Base-by-base conservation (phyloP, 37 sponge, comb jelly and placozoan species). In the Hormiphora californensis region DNA sequence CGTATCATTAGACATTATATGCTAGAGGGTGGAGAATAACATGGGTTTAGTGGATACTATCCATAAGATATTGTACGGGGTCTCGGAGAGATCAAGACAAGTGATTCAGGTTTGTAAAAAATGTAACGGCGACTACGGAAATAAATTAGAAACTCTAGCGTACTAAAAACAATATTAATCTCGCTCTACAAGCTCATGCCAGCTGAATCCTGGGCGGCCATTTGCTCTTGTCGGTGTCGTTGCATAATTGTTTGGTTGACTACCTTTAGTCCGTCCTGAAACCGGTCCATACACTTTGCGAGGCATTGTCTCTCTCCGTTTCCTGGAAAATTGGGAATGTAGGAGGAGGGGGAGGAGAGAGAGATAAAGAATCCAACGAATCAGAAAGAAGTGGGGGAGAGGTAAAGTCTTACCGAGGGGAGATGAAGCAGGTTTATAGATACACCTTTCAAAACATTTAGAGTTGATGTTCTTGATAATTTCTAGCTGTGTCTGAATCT, bases 241-340 rank as follows among this genome's bases (percentile, higher is more conserved):
- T 67, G 35, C 38, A 34, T 34, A 32, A 73, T 40, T 9, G 81
- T 40, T 9, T 39, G 23, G 38, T 40, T 73, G 27, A 40, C 81
- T 43, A 73, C 44, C 43, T 73, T 73, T 7, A 73, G 1, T 8
- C 41, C 81, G 23, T 73, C 44, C 43, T 40, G 81, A 39, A 73
- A 40, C 38, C 44, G 8, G 22, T 39, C 44, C 44, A 73, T 73
- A 40, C 81, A 40, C 9, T 39, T 73, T 7, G 81, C 44, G 19
- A 73, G 21, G 23, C 81, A 67, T 30, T 67, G 68, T 67, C 68
- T 30, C 30, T 67, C 68, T 21, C 38, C 68, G 68, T 67, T 67
- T 36, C 68, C 68, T 67, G 68, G 9, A 30, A 28, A 4, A 30
- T 17, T 49, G 15, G 53, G 12, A 15, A 49, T 49, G 15, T 17